Percentiles rank a stretch among this genome's conserved stretches.
These are phyloP conservation scores for Pyxicephalus adspersus DNA, from an alignment of 2,113 vertebrate species.

Conservation along the genomic window DNA sequence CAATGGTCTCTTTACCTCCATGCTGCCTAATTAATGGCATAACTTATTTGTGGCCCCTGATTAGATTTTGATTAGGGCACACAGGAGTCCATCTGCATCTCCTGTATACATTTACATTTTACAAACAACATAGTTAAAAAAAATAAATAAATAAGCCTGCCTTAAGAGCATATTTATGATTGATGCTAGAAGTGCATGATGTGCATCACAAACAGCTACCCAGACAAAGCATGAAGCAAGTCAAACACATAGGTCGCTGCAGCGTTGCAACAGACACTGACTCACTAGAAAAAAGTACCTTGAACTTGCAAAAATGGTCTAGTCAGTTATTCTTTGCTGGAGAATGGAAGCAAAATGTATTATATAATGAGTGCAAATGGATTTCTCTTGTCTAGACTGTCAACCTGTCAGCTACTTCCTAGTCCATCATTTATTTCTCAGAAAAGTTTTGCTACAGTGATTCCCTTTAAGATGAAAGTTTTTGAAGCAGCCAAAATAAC, in stretches of 20 bases:
- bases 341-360: neutral
- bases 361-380: slow-evolving; percentile 18
- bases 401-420: neutral
- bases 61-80: no score
- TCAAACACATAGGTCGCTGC: neutral
- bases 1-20: no score
- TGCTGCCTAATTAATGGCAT: no score
- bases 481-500: no score
- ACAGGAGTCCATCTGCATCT: no score
- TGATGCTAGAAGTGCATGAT: neutral
- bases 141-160: no score
- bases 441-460: neutral
- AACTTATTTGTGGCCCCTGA: no score
- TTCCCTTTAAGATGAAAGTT: neutral
- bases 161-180: neutral
- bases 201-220: neutral
- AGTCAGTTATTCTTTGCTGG: neutral
- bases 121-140: no score
- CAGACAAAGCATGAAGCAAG: slow-evolving; percentile 20
- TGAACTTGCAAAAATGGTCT: neutral
- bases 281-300: neutral
- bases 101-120: no score
- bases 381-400: slow-evolving; percentile 5
- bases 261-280: neutral
- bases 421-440: neutral